phyloP scores from a whole-genome alignment of 2,888 invertebrate genomes.

The Apodemia zela region DNA sequence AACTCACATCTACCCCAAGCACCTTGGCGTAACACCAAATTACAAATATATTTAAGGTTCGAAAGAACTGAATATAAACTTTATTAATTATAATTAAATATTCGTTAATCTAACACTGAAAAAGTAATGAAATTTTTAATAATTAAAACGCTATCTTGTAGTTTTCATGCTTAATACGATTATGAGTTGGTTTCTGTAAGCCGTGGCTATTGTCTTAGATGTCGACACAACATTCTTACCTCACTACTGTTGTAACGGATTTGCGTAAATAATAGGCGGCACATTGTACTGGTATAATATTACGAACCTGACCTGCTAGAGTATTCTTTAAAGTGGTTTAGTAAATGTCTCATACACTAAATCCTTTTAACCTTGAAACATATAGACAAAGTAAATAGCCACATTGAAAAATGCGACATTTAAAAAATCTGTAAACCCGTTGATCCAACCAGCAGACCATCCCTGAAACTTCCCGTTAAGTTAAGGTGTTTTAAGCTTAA shows the following conservation, averaged over 20 bases:
- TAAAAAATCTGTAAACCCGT: no score
- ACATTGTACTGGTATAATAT: not conserved
- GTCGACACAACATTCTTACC: slow-evolving; percentile 50
- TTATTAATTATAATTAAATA: no score
- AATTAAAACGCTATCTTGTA: slow-evolving; percentile 14
- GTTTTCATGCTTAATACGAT: slow-evolving; percentile 23
- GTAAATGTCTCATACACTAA: not conserved
- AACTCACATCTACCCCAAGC: no score
- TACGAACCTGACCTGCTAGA: not conserved
- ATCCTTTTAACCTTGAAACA: not conserved
- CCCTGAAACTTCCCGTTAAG: no score
- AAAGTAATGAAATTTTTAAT: not conserved
- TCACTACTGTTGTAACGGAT: slow-evolving; percentile 51
- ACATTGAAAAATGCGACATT: no score
- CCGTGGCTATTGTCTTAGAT: slow-evolving; percentile 29
- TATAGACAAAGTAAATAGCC: not conserved
- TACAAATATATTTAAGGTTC: no score
- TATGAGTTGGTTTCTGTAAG: slow-evolving; percentile 18
- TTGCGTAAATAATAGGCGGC: slow-evolving; percentile 60
- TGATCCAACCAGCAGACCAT: no score
- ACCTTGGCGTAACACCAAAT: no score
- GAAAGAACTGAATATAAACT: no score
- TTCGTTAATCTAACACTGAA: not conserved
- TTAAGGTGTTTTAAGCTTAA: no score
- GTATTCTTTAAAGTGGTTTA: not conserved